Evolutionary conservation across 2,113 vertebrate genomes (phyloP).

Genomic region (Anguilla japonica): DNA sequence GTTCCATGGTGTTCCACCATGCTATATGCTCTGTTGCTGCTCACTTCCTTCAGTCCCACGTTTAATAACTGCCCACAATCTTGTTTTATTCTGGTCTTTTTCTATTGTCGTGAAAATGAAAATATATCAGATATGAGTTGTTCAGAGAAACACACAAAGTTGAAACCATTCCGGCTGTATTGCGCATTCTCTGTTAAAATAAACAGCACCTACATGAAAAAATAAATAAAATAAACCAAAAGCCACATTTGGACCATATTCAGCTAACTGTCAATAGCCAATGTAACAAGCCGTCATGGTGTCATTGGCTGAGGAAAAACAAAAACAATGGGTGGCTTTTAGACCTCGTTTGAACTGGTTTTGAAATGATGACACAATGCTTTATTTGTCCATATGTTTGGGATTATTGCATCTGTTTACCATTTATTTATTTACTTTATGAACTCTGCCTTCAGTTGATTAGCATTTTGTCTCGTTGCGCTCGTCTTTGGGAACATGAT

Average conservation of each 20-base stretch:
- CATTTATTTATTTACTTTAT: conserved; percentile 69
- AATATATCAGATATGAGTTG: neutral
- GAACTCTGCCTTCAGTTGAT: conserved; percentile 58
- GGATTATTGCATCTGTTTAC: conserved; percentile 68
- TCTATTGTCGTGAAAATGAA: neutral
- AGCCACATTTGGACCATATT: conserved; percentile 20
- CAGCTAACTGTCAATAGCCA: conserved; percentile 43
- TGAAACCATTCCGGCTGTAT: neutral
- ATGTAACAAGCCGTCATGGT: conserved; percentile 46
- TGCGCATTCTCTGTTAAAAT: neutral
- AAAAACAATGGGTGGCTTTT: conserved; percentile 33
- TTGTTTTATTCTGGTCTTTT: neutral
- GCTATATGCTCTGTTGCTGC: neutral
- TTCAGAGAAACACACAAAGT: neutral
- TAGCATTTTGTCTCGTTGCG: conserved; percentile 61
- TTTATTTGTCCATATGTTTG: conserved; percentile 63
- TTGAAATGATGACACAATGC: conserved; percentile 57
- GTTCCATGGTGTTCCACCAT: neutral
- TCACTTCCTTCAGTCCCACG: neutral
- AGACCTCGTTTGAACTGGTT: conserved; percentile 55
- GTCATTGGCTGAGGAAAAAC: conserved; percentile 38
- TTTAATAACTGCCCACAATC: neutral
- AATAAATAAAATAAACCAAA: neutral
- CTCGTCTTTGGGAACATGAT: conserved; percentile 68
- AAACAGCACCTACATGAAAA: neutral